Conservation (phyloP, 2,888 invertebrate genomes). For the Nomada goodeniana region DNA sequence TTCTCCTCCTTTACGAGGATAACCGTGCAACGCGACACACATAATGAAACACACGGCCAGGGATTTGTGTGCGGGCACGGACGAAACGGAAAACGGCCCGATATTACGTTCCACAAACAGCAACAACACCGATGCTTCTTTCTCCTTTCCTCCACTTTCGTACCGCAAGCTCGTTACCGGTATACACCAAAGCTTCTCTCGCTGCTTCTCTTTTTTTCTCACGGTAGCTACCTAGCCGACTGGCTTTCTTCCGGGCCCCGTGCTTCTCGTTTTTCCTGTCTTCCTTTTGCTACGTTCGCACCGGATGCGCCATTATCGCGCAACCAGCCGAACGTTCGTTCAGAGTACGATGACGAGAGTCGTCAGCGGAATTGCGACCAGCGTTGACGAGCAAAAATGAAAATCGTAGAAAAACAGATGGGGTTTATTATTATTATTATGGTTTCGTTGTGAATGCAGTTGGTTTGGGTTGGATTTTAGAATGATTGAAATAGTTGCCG, state of each 20-base stretch:
- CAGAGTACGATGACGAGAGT: conserved; percentile 12
- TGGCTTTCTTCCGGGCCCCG: conserved; percentile 11
- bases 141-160: conserved; percentile 28
- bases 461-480: not conserved
- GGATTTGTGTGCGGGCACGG: not conserved
- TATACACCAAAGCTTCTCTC: conserved; percentile 33
- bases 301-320: conserved; percentile 39
- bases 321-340: not conserved
- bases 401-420: not conserved
- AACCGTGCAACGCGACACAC: conserved; percentile 32
- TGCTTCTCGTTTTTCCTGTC: conserved; percentile 31
- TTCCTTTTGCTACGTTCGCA: conserved; percentile 7
- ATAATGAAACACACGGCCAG: conserved; percentile 28
- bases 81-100: conserved; percentile 30
- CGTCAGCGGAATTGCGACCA: conserved; percentile 12
- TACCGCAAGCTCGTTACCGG: conserved; percentile 60
- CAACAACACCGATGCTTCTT: conserved; percentile 19
- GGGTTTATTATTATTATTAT: not conserved
- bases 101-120: conserved; percentile 56
- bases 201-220: conserved; percentile 36
- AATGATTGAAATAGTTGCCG: too few relatives aligned
- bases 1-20: conserved; percentile 26
- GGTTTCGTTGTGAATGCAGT: not conserved
- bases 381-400: not conserved
- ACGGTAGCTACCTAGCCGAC: conserved; percentile 6